Evolutionary conservation across 2,797 vertebrate genomes (phyloP).

Genomic region (Clarias platycephalus): DNA sequence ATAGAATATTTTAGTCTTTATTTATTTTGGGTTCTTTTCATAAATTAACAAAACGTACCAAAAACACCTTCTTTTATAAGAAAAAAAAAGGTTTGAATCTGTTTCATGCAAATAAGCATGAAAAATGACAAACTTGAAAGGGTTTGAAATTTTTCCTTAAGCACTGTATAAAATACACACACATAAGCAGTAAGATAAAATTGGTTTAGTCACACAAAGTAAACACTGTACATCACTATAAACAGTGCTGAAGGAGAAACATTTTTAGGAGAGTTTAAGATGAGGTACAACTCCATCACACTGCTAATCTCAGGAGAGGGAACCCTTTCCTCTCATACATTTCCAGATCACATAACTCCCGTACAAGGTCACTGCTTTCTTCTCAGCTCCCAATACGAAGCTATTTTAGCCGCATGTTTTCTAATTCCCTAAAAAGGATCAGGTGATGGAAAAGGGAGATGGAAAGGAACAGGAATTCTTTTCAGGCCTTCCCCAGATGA

Average conservation of each 20-base stretch:
- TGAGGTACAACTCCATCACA: not conserved
- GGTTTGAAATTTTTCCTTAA: too few species aligned
- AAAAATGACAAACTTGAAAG: too few species aligned
- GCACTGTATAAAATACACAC: not conserved
- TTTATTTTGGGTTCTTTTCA: too few species aligned
- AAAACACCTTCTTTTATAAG: too few species aligned
- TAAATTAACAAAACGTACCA: too few species aligned
- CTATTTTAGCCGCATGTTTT: slow-evolving; percentile 17
- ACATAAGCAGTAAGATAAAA: not conserved
- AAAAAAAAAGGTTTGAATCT: too few species aligned
- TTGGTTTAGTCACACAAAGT: not conserved
- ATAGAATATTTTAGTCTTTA: too few species aligned
- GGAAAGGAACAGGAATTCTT: slow-evolving; percentile 55
- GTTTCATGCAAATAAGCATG: too few species aligned
- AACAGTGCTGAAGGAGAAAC: not conserved
- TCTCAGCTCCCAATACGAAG: not conserved
- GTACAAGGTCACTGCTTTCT: slow-evolving; percentile 14
- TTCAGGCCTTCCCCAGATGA: slow-evolving; percentile 66
- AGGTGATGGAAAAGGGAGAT: slow-evolving; percentile 56
- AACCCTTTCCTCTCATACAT: not conserved
- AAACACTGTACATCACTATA: not conserved
- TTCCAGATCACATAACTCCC: not conserved
- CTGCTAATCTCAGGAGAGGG: not conserved
- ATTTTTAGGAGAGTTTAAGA: not conserved
- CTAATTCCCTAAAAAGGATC: slow-evolving; percentile 42